Base-by-base conservation (phyloP, 1,140 invertebrate species). In the Euschistus heros region DNA sequence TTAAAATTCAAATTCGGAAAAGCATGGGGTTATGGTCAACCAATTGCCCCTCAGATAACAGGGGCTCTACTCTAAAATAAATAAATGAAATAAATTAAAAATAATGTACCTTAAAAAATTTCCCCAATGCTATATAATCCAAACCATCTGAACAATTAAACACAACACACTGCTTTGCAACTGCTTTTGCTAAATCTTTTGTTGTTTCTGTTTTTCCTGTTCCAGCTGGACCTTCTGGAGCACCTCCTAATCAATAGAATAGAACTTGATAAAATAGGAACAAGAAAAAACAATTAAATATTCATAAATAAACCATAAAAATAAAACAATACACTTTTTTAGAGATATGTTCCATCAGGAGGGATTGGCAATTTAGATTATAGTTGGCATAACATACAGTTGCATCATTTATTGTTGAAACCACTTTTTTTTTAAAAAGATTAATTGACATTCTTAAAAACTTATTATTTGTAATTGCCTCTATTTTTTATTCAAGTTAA, bases 201-300 rank as follows among this genome's bases (percentile, higher is more conserved):
- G 89, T 93, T 0, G 93, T 97, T 77, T 97, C 94, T 0, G 93
- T 97, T 77, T 98, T 98, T 22, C 95, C 95, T 0, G 94, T 90
- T 44, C 94, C 94, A 5, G 94, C 94, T 0, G 94, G 94, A 13
- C 94, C 94, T 80, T 96, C 92, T 0, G 92, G 92, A 18, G 93
- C 92, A 27, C 94, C 93, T 57, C 86, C 81, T 81, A 52, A 4
- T 30, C 7, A 37, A 37, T 10, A 37, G 33, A 37, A n/a, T n/a
- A n/a, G n/a, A n/a, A n/a, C n/a, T n/a, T n/a, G n/a, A n/a, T n/a
- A n/a, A n/a, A n/a, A n/a, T n/a, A n/a, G n/a, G n/a, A 37, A 37
- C 1, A 37, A 37, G 33, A 37, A 37, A 37, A 37, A 37, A 10
- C 33, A 37, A 6, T 17, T 54, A 46, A 46, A 46, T 46, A n/a